Conservation (phyloP, 2,113 vertebrate species). For the Nanger granti region DNA sequence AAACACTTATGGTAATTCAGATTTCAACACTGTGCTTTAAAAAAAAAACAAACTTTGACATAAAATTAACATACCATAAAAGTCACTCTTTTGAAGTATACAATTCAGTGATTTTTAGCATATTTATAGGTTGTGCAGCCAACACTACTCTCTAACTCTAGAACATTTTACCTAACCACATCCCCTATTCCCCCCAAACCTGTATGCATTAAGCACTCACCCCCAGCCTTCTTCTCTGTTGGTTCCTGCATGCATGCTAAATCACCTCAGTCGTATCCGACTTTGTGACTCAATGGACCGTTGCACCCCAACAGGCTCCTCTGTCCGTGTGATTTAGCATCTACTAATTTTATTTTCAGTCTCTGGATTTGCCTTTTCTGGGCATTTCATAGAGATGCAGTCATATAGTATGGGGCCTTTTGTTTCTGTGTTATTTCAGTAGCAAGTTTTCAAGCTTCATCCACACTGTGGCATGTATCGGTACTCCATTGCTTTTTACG, state of each 20-base stretch:
- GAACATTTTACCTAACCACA: background rate
- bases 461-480: background rate
- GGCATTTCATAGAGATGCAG: background rate
- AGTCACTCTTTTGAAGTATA: background rate
- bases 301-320: background rate
- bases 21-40: conserved; percentile 29
- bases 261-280: background rate
- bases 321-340: background rate
- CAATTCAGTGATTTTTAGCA: background rate
- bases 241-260: background rate
- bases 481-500: background rate
- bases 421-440: background rate
- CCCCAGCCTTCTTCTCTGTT: background rate
- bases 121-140: background rate
- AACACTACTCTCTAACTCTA: background rate
- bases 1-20: conserved; percentile 80
- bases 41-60: background rate
- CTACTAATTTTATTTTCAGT: background rate
- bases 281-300: background rate
- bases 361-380: background rate
- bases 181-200: fast-evolving
- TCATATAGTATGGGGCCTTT: background rate
- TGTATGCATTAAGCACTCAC: fast-evolving
- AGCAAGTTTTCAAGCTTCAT: background rate
- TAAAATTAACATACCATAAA: background rate